Conservation (phyloP, 2,113 vertebrate genomes). For the Cygnus buccinator region DNA sequence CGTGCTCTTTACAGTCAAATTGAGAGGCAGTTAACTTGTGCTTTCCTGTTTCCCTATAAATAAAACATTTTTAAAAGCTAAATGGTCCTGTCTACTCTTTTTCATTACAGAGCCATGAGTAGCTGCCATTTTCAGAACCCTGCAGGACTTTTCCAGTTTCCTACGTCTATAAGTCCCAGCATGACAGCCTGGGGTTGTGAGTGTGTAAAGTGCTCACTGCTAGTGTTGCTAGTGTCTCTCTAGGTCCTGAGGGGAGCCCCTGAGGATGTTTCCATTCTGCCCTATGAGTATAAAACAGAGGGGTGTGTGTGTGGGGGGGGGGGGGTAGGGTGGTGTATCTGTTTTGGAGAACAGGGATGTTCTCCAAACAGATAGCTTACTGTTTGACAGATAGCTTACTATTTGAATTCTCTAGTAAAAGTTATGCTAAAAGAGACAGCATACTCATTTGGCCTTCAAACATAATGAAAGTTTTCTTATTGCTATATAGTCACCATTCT, state of each 20-base stretch:
- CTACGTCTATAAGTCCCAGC: not conserved
- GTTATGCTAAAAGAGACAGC: not conserved
- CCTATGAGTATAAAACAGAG: not conserved
- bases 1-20: conserved; percentile 10
- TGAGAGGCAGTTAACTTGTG: conserved; percentile 14
- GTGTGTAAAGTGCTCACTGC: accelerated
- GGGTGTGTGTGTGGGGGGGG: too few species aligned
- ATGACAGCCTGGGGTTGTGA: not conserved
- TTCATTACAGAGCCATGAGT: not conserved
- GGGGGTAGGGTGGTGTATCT: not conserved
- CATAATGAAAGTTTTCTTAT: not conserved
- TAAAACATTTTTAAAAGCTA: conserved; percentile 41
- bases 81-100: not conserved
- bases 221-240: accelerated
- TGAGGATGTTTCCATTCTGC: not conserved
- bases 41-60: conserved; percentile 21
- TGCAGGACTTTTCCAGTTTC: not conserved
- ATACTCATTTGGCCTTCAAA: not conserved
- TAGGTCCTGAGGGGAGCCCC: not conserved
- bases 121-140: not conserved
- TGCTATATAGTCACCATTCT: not conserved
- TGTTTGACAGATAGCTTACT: not conserved
- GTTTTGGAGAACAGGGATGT: not conserved
- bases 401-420: not conserved
- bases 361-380: not conserved